Evolutionary conservation across 2,113 vertebrate genomes (phyloP).

Genomic region (Dromiciops gliroides): DNA sequence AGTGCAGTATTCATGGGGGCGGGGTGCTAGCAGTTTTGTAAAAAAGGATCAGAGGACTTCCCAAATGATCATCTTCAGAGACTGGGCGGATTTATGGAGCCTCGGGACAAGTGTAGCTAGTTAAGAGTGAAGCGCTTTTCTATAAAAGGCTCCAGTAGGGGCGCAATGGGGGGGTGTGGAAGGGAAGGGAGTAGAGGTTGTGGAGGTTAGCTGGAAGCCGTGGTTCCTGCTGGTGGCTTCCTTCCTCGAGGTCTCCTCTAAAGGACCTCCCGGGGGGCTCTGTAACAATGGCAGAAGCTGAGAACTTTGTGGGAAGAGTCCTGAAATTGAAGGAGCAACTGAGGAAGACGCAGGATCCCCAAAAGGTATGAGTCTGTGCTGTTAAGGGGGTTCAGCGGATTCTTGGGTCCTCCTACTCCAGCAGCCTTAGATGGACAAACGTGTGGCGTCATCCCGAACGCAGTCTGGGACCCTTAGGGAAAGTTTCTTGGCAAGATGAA

Average conservation of each 20-base stretch:
- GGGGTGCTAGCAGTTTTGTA: not conserved
- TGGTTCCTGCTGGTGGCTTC: conserved; percentile 1
- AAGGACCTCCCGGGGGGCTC: not conserved
- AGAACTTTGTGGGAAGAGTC: conserved; percentile 74
- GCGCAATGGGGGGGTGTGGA: not conserved
- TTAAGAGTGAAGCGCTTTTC: not conserved
- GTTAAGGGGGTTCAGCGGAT: not conserved
- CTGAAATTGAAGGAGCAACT: conserved; percentile 83
- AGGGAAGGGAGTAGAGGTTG: not conserved
- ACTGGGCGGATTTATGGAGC: not conserved
- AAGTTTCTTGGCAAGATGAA: not conserved
- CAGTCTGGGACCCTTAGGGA: not conserved
- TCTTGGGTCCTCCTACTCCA: conserved; percentile 7
- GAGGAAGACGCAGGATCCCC: conserved; percentile 65
- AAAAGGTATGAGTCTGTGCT: conserved; percentile 80
- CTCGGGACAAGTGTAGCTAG: not conserved
- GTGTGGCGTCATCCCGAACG: not conserved
- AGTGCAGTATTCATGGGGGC: not conserved
- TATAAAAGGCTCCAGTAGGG: not conserved
- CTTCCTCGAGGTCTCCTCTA: not conserved
- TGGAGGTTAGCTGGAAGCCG: not conserved
- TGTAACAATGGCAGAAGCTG: not conserved
- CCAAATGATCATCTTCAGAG: not conserved
- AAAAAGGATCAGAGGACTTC: not conserved
- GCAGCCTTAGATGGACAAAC: not conserved